Conservation (phyloP, 2,888 invertebrate genomes). For the Scaptomyza parva region DNA sequence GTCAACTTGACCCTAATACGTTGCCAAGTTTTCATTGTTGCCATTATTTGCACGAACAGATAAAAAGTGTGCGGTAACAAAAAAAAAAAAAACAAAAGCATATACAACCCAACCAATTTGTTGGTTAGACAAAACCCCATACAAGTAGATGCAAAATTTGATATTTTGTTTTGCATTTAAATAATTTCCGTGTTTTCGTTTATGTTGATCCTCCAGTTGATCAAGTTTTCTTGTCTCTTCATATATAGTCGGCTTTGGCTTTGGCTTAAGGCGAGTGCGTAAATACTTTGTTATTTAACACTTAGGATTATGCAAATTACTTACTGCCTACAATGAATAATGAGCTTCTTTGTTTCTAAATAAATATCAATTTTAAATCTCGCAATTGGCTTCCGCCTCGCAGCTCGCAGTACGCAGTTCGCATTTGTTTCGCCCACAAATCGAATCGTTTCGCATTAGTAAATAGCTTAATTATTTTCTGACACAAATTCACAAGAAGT, state of each 20-base stretch:
- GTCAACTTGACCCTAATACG: slow-evolving; percentile 67
- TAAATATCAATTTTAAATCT: slow-evolving; percentile 32
- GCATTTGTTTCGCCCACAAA: slow-evolving; percentile 56
- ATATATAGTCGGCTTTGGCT: slow-evolving; percentile 40
- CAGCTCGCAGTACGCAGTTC: slow-evolving; percentile 31
- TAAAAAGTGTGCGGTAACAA: slow-evolving; percentile 18
- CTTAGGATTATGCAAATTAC: slow-evolving; percentile 62
- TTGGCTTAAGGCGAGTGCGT: neutral
- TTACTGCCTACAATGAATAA: slow-evolving; percentile 53
- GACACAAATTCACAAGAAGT: slow-evolving; percentile 10
- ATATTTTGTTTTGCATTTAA: neutral
- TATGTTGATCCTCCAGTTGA: slow-evolving; percentile 15
- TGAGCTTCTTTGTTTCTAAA: slow-evolving; percentile 27
- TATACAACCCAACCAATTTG: slow-evolving; percentile 47
- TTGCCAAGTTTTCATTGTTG: slow-evolving; percentile 35
- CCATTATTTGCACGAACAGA: slow-evolving; percentile 25
- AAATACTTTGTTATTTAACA: slow-evolving; percentile 47
- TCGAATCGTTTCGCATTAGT: slow-evolving; percentile 26
- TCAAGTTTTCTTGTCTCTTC: neutral
- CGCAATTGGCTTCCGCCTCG: slow-evolving; percentile 61
- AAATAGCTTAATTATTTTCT: slow-evolving; percentile 38
- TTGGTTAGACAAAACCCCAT: slow-evolving; percentile 23
- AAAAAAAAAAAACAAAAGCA: neutral
- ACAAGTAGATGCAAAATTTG: neutral
- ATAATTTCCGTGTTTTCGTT: slow-evolving; percentile 18